Base-by-base conservation (phyloP, 92 coral and sea anemone genomes). In the Desmophyllum pertusum region DNA sequence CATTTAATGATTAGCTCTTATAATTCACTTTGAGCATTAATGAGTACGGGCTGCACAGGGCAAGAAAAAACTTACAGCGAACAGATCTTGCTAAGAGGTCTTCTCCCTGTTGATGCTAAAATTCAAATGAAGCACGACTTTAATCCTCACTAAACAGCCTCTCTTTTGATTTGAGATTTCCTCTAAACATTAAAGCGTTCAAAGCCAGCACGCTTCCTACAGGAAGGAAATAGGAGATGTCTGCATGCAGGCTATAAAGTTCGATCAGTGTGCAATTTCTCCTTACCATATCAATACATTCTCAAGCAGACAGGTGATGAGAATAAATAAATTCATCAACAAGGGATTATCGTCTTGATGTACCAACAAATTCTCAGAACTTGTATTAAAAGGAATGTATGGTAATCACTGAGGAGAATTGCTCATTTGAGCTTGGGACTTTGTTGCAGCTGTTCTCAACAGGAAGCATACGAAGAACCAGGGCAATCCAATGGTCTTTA, bases 401-500 rank as follows among this genome's bases (percentile, higher is more conserved):
- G 65, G 8, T 8, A 9, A 23, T 31, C 11, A 59, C 33, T 25
- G 25, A 8, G 40, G 42, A 5, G n/a, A 66, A 30, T 19, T 66
- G n/a, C 31, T 35, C 11, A 66, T 21, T 66, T 66, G 6, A 66
- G 13, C 71, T 66, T 67, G 73, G 10, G 33, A 5, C 73, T 45
- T 84, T 41, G 48, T 48, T 77, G 14, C 76, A 95, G 98, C 75
- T 95, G 98, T 52, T 89, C 98, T 29, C 98, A 94, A 65, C 98
- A 96, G 80, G 98, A 92, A 62, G 95, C 98, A 5, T 89, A 86
- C 50, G 98, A 96, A 72, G 95, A 87, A 45, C 88, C 89, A 0
- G 90, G 86, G 48, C 82, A 91, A 57, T 83, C 81, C 6, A 96
- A 96, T 74, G 99, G 99, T 27, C 73, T 96, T 15, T 96, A 96